A percentile compares a stretch with the other conserved stretches of the same genome.
These are phyloP conservation scores for Drosophila mauritiana DNA, from an alignment of 1,140 invertebrate genomes.

Conservation along the genomic window DNA sequence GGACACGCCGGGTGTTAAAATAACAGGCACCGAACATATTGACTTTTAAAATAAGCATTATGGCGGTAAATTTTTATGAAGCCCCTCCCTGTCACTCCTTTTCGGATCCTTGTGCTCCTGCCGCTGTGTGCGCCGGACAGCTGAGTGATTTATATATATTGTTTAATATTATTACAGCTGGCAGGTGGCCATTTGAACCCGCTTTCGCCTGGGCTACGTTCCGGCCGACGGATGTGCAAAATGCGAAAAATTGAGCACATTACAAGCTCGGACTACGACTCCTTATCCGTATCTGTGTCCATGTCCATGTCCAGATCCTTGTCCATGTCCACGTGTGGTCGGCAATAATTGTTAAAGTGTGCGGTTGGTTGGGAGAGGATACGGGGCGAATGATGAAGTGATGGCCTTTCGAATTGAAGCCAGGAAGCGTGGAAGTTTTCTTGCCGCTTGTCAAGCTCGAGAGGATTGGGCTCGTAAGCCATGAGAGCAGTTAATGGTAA, in stretches of 20 bases:
- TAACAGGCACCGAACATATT: conserved; percentile 80
- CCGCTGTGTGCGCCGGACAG: conserved; percentile 64
- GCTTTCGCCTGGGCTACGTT: conserved; percentile 43
- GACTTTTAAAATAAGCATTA: conserved; percentile 82
- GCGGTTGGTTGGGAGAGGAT: conserved; percentile 39
- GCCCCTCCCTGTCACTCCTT: conserved; percentile 38
- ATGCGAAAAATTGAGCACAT: conserved; percentile 80
- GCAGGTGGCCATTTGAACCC: conserved; percentile 55
- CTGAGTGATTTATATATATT: conserved; percentile 82
- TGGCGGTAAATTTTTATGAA: conserved; percentile 80
- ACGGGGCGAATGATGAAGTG: conserved; percentile 58
- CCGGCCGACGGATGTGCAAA: conserved; percentile 69
- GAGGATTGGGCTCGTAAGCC: conserved; percentile 30
- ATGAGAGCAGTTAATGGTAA: conserved; percentile 43
- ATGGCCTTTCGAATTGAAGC: conserved; percentile 10
- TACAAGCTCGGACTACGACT: conserved; percentile 44
- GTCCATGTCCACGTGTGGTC: conserved; percentile 67
- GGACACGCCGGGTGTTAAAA: conserved; percentile 80
- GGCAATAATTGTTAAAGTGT: conserved; percentile 79
- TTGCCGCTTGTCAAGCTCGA: conserved; percentile 32
- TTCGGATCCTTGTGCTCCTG: not conserved
- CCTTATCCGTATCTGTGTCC: conserved; percentile 21
- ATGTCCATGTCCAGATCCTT: conserved; percentile 20
- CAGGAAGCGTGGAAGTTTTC: conserved; percentile 23
- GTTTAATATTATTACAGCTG: conserved; percentile 81